A percentile compares a stretch with the other conserved stretches of the same genome.
phyloP scores from a whole-genome alignment of 2,888 invertebrate species.

The Cryptus armator region DNA sequence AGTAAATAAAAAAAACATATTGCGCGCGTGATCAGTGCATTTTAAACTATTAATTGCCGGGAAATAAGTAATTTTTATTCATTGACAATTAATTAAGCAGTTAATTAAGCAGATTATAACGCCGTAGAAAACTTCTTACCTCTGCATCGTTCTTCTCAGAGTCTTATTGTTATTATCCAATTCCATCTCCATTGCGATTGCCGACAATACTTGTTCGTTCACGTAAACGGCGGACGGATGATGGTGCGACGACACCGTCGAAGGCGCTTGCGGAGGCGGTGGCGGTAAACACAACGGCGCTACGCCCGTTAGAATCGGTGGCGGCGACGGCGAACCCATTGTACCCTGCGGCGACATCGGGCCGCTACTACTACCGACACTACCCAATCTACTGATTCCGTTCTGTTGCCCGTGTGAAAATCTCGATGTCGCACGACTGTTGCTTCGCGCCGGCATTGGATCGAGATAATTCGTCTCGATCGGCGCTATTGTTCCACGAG shows the following conservation, averaged over 20 bases:
- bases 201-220: constrained; percentile 81
- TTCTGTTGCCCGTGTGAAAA: constrained; percentile 81
- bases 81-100: no score
- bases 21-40: background rate
- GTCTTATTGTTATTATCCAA: constrained; percentile 87
- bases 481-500: constrained; percentile 83
- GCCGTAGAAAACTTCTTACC: constrained; percentile 70
- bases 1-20: background rate
- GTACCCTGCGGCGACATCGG: constrained; percentile 85
- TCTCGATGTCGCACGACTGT: constrained; percentile 75
- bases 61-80: no score
- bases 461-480: constrained; percentile 86
- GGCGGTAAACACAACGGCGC: constrained; percentile 76
- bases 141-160: constrained; percentile 79
- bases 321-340: constrained; percentile 83
- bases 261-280: constrained; percentile 74
- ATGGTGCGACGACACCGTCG: constrained; percentile 73
- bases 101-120: no score
- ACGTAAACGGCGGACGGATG: constrained; percentile 84
- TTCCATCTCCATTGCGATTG: constrained; percentile 78
- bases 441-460: constrained; percentile 83
- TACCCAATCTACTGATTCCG: constrained; percentile 81
- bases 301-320: constrained; percentile 76
- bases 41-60: background rate
- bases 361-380: constrained; percentile 84